A percentile compares a stretch with the other conserved stretches of the same genome.
These are phyloP conservation scores for Actinostola sp. DNA, from an alignment of 92 coral and sea anemone species.

Conservation along the genomic window DNA sequence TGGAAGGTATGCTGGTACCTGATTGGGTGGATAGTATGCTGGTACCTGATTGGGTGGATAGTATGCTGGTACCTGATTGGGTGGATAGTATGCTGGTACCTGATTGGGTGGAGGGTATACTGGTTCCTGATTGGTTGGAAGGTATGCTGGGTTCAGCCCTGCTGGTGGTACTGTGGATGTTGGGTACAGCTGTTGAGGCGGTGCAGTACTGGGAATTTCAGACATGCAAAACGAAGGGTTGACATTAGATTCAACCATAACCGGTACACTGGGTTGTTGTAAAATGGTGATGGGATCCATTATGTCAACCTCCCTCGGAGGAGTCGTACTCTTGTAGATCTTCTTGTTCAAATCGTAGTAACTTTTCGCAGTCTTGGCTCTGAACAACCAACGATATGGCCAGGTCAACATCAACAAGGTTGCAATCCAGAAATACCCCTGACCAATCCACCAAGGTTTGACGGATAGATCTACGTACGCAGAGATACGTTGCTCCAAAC, in stretches of 20 bases:
- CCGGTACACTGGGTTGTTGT: constrained; percentile 8
- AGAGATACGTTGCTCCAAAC: constrained; percentile 64
- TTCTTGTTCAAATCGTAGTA: constrained; percentile 65
- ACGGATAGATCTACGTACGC: constrained; percentile 55
- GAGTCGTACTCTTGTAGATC: constrained; percentile 56
- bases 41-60: not conserved
- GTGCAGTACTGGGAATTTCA: constrained; percentile 1
- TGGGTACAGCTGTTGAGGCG: not conserved
- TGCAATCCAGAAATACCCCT: constrained; percentile 65
- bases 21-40: not conserved
- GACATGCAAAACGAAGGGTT: constrained; percentile 30
- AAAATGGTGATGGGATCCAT: constrained; percentile 52
- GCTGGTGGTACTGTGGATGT: too few species aligned
- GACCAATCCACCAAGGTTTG: constrained; percentile 70
- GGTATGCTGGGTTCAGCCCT: not conserved
- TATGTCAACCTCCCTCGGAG: constrained; percentile 59
- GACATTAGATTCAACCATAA: not conserved
- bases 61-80: constrained; percentile 8
- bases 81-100: not conserved
- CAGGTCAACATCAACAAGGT: constrained; percentile 60
- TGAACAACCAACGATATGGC: constrained; percentile 86
- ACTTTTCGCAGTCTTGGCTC: constrained; percentile 69
- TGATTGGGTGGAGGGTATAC: constrained; percentile 1
- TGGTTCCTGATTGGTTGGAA: constrained; percentile 1
- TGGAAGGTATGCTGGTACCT: not conserved